These are phyloP conservation scores for Aegithalos caudatus DNA, from an alignment of 2,113 vertebrate species.

Conservation along the genomic window DNA sequence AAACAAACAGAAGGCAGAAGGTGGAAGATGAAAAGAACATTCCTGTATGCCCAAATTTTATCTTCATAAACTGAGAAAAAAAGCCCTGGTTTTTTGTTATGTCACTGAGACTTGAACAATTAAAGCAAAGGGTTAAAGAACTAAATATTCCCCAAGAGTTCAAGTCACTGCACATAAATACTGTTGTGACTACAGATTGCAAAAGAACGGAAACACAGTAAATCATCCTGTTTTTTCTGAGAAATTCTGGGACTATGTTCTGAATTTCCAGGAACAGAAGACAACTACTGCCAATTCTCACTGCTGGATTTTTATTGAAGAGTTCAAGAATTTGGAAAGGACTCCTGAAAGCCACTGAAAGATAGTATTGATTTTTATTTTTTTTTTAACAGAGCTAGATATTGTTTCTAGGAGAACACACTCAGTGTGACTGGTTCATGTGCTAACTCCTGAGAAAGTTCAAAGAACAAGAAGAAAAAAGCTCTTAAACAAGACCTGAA, in stretches of 20 bases:
- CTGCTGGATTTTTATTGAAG: constrained; percentile 75
- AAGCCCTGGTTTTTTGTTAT: rapidly evolving
- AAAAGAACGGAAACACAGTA: constrained; percentile 81
- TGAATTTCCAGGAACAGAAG: constrained; percentile 87
- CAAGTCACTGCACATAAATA: constrained; percentile 61
- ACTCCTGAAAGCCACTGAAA: constrained; percentile 44
- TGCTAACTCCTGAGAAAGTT: not conserved
- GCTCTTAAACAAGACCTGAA: not conserved
- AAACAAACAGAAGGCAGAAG: not conserved
- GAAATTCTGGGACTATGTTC: constrained; percentile 89
- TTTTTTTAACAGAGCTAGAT: not conserved
- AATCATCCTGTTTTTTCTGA: constrained; percentile 88
- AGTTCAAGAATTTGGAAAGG: constrained; percentile 64
- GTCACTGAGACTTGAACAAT: not conserved
- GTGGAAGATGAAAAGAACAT: not conserved
- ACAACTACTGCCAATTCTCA: constrained; percentile 79
- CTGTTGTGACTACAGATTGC: constrained; percentile 69
- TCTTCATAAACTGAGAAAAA: not conserved
- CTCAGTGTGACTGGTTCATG: not conserved
- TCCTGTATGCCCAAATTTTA: not conserved
- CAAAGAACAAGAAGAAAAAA: not conserved
- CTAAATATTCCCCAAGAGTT: constrained; percentile 53
- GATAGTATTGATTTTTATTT: constrained; percentile 18
- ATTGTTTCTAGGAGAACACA: constrained; percentile 4
- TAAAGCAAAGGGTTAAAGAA: constrained; percentile 44